phyloP scores from a whole-genome alignment of 2,113 vertebrate species.

The Lepus timidus region DNA sequence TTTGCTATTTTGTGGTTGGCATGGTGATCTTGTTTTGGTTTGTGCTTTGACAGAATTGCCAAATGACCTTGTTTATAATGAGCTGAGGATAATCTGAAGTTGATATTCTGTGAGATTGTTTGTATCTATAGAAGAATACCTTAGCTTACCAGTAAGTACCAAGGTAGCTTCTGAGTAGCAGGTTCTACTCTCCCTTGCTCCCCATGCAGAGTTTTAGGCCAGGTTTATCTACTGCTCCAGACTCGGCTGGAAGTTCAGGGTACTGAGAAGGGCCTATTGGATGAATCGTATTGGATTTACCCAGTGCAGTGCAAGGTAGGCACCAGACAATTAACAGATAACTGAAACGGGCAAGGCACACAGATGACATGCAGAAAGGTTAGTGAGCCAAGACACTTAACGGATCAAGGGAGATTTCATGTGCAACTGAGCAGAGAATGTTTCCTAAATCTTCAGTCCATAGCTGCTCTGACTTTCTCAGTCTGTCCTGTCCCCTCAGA shows the following conservation, averaged over 20 bases:
- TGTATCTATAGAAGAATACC: not conserved
- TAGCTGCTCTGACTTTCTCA: not conserved
- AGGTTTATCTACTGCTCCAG: not conserved
- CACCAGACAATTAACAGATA: not conserved
- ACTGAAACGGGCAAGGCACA: not conserved
- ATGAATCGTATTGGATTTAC: not conserved
- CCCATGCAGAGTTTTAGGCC: not conserved
- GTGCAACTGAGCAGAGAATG: not conserved
- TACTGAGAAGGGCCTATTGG: not conserved
- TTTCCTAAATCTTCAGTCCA: not conserved
- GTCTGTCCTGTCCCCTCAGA: not conserved
- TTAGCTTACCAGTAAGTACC: not conserved
- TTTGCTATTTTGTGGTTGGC: not conserved
- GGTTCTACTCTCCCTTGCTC: no score
- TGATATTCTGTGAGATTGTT: not conserved
- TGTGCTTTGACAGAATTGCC: not conserved
- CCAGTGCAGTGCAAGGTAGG: not conserved
- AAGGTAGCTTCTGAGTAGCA: not conserved
- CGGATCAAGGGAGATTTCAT: not conserved
- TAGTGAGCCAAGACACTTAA: not conserved
- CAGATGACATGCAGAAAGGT: not conserved
- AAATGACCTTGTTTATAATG: not conserved
- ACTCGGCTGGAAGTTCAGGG: not conserved
- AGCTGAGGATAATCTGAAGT: not conserved
- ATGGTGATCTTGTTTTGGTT: not conserved